Conservation (phyloP, 2,797 vertebrate species). For the Siniperca undulata region DNA sequence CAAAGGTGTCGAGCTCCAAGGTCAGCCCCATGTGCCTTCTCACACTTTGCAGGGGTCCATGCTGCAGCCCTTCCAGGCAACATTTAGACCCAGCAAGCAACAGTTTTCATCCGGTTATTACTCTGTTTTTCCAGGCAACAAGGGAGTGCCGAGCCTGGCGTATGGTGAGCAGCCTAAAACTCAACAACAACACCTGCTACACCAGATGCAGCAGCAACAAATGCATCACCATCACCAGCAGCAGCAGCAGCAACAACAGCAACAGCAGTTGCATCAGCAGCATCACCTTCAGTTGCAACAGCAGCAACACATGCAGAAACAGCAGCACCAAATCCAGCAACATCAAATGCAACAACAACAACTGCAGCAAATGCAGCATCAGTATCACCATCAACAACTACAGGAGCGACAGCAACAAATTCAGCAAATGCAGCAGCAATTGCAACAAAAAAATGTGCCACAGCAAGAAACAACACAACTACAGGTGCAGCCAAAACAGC, state of each 20-base stretch:
- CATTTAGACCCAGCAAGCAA: conserved; percentile 90
- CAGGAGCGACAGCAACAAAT: conserved; percentile 76
- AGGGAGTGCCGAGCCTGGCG: conserved; percentile 82
- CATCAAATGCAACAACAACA: conserved; percentile 76
- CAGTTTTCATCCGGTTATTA: conserved; percentile 85
- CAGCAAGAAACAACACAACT: conserved; percentile 63
- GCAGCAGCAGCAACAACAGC: conserved; percentile 78
- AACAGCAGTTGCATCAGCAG: conserved; percentile 80
- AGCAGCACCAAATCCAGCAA: conserved; percentile 73
- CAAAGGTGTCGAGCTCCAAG: conserved; percentile 76
- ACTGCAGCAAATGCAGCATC: conserved; percentile 67
- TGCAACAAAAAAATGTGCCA: conserved; percentile 62
- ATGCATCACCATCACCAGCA: conserved; percentile 85
- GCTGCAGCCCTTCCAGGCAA: conserved; percentile 91
- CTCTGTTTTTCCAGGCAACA: conserved; percentile 88
- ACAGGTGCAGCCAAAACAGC: conserved; percentile 67
- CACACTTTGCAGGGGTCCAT: conserved; percentile 79
- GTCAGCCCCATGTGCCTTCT: conserved; percentile 65
- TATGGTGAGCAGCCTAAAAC: conserved; percentile 82
- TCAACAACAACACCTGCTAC: conserved; percentile 75
- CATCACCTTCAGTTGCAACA: conserved; percentile 77
- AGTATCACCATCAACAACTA: conserved; percentile 73
- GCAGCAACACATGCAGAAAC: conserved; percentile 51
- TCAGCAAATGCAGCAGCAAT: conserved; percentile 64
- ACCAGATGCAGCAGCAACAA: conserved; percentile 79